Base-by-base conservation (phyloP, 2,888 invertebrate genomes). In the Aricia artaxerxes region DNA sequence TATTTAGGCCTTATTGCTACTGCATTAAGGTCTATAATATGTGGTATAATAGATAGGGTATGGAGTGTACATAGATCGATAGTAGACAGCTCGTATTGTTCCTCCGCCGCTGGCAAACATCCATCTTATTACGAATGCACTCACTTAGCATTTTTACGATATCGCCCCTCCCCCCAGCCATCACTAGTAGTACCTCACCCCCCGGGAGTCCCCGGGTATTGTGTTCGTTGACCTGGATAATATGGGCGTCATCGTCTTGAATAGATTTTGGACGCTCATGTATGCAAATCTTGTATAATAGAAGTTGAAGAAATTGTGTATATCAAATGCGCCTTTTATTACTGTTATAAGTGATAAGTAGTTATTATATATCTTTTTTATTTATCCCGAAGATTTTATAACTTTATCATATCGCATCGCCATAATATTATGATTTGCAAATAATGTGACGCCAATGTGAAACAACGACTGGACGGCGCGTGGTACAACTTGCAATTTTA, bases 111-210 rank as follows among this genome's bases (percentile, higher is more conserved):
- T 75, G 75, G 75, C 75, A 75, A 75, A 31, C 75, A 75, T 75
- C 75, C 75, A 75, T 75, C 75, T 75, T 75, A 75, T 75, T 75
- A 75, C 75, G 24, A 75, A 75, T 75, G 75, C 75, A 75, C 75
- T 75, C 53, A 75, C 75, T 75, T 75, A 75, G 75, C 75, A 75
- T 75, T 75, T 75, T 75, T 75, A 75, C 75, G 75, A 49, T 75
- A 75, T 44, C 44, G 11, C 24, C 57, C 57, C 72, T 38, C 73
- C 44, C 9, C 0, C 9, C 44, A 2, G 9, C 9, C n/a, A 6
- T 16, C 16, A 5, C 40, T n/a, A 40, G 16, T 24, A 44, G 44
- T 49, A 13, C 35, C 16, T 16, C 69, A 31, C 13, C 69, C 35
- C 38, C 35, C 11, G 4, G 35, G 35, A 64, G 64, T 11, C 64